Conservation (phyloP, 2,888 invertebrate genomes). For the Merodon equestris region DNA sequence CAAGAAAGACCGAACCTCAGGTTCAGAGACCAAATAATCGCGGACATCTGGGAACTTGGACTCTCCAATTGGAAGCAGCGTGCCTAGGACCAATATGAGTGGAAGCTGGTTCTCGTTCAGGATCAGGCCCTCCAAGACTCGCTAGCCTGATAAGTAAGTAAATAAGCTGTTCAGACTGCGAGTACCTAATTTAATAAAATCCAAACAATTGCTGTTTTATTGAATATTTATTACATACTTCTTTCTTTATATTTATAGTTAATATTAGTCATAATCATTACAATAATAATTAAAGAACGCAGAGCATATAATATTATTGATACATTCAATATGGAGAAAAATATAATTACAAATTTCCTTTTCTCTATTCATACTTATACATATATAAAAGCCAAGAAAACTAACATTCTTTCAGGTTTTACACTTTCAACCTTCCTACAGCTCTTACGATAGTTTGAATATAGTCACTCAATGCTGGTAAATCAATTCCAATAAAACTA, state of each 20-base stretch:
- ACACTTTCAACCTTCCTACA: conserved; percentile 16
- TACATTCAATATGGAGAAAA: conserved; percentile 43
- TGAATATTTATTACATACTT: conserved; percentile 62
- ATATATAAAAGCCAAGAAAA: conserved; percentile 17
- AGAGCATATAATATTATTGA: conserved; percentile 48
- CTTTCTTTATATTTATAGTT: conserved; percentile 59
- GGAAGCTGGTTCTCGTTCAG: too few species aligned
- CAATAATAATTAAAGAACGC: conserved; percentile 58
- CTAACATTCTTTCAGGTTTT: conserved; percentile 17
- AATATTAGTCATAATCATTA: conserved; percentile 45
- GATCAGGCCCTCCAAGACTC: too few species aligned
- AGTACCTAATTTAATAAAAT: too few species aligned
- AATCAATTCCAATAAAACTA: conserved; percentile 14
- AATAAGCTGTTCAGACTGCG: too few species aligned
- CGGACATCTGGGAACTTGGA: too few species aligned
- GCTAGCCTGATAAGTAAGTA: not conserved
- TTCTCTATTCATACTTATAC: conserved; percentile 4
- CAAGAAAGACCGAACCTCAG: too few species aligned
- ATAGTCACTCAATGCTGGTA: conserved; percentile 16
- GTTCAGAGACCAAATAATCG: too few species aligned
- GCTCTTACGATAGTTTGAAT: conserved; percentile 36
- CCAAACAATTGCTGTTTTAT: conserved; percentile 47
- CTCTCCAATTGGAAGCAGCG: too few species aligned
- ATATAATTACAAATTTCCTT: conserved; percentile 27
- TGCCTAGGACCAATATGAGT: too few species aligned